These are phyloP conservation scores for Griposia aprilina DNA, from an alignment of 2,888 invertebrate species.

Conservation along the genomic window DNA sequence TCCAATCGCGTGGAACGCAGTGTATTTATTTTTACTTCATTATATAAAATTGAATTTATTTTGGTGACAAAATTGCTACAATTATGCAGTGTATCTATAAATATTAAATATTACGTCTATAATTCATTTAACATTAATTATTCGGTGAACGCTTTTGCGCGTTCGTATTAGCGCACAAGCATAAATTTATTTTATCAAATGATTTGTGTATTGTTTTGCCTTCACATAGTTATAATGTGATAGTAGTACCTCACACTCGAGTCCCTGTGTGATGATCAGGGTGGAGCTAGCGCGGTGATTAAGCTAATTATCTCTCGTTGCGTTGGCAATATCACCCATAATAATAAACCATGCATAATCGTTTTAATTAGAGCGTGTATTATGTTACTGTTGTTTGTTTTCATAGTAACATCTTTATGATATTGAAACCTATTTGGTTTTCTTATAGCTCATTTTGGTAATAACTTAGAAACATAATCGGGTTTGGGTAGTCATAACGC, in stretches of 20 bases:
- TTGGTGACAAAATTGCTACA: constrained; percentile 38
- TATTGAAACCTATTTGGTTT: constrained; percentile 13
- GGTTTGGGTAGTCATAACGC: background rate
- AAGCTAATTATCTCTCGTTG: constrained; percentile 58
- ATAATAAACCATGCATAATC: constrained; percentile 59
- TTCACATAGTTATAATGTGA: constrained; percentile 35
- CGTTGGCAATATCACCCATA: constrained; percentile 49
- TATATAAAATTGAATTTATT: constrained; percentile 40
- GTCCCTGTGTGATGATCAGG: constrained; percentile 41
- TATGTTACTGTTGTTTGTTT: constrained; percentile 32
- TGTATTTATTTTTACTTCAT: constrained; percentile 43
- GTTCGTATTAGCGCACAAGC: constrained; percentile 44
- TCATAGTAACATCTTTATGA: constrained; percentile 27
- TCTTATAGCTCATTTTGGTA: constrained; percentile 17
- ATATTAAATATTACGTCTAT: constrained; percentile 52
- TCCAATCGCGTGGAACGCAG: constrained; percentile 23
- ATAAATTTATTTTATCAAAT: constrained; percentile 58
- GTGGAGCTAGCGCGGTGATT: constrained; percentile 51
- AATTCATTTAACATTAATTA: constrained; percentile 63
- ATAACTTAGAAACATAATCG: constrained; percentile 5
- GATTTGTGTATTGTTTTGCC: constrained; percentile 59
- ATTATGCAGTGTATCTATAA: constrained; percentile 36
- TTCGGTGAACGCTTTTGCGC: constrained; percentile 52
- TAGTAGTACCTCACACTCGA: constrained; percentile 23
- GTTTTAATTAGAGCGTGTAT: constrained; percentile 50